Base-by-base conservation (phyloP, 2,113 vertebrate species). In the Eublepharis macularius region DNA sequence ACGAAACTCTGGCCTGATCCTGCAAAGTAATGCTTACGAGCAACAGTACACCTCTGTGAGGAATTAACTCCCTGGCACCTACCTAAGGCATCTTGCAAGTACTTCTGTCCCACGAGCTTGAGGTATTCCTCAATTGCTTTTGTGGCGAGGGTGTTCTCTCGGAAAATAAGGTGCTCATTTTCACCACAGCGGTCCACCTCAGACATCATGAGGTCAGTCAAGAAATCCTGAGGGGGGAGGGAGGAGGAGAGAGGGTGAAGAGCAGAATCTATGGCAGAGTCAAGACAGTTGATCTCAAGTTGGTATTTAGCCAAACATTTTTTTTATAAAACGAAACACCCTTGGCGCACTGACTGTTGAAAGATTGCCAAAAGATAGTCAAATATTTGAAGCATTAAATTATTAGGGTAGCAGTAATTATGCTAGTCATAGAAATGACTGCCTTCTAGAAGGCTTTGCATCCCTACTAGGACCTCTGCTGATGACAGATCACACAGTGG, bases 61-160 rank as follows among this genome's bases (percentile, higher is more conserved):
- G 45, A 43, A 24, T 10, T 13, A 11, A 54, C 14, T 29, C 65
- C 14, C 86, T 54, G 19, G 86, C 88, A 95, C 97, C 81, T 97
- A 99, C 99, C 99, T 57, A 99, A 97, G 1, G 99, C 98, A 1
- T 99, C 99, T 86, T 99, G 99, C 85, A 99, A 96, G 94, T 99
- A 99, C 95, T 99, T 99, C 96, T 99, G 99, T 60, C 99, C 99
- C 94, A 99, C 98, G 91, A 99, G 96, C 94, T 99, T 99, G 93
- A 99, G 98, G 96, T 99, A 99, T 84, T 99, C 99, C 95, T 99
- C 99, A 0, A 99, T 99, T 78, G 99, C 99, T 96, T 99, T 99
- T 43, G 99, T 99, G 88, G 98, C 99, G 39, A 99, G 93, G 0
- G 99, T 99, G 93, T 99, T 99, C 95, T 99, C 99, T 89, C 99